Evolutionary conservation across 2,797 vertebrate species (phyloP), one percentile per base, ranked within the genome.

Genomic region (Euthynnus affinis): DNA sequence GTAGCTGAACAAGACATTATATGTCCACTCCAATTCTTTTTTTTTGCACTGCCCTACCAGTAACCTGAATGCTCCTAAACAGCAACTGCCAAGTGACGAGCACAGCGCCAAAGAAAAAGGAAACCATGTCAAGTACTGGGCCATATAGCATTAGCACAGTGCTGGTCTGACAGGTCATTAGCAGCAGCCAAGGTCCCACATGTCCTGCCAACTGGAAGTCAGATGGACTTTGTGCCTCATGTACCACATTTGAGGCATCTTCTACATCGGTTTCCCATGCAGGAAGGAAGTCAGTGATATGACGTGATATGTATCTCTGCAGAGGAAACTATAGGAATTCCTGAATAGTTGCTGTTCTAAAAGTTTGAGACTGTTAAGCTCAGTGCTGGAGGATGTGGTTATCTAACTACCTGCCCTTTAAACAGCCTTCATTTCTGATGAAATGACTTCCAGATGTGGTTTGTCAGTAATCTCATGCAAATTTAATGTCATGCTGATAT

Each of bases 321-420:
- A 76, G 64, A 32, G 82, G 80, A 80, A 83, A 70, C 77, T 59
- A 37, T 53, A 83, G 64, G 55, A 71, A 68, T 83, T 85, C 74
- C 53, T 69, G 4, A 53, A 72, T 29, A 79, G 71, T 44, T 48
- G 60, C 60, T 52, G 62, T 59, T 14, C 44, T 72, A 79, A 46
- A 57, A 14, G 20, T 71, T 84, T 88, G 25, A 76, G 55, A 29
- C 70, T 78, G 68, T 76, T 84, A 74, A 74, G 22, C 58, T 42
- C 23, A 10, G 65, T 22, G 48, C 57, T 63, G 46, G 44, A 76
- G 84, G 80, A 88, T 80, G 89, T 88, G 90, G 90, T 90, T 87
- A 55, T 88, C 81, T 70, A 82, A 89, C 74, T 88, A 90, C 87
- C 68, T 91, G 82, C 73, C 76, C 18, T 49, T 56, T 74, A 72